Evolutionary conservation across 2,113 vertebrate genomes (phyloP).

Genomic region (Verasper variegatus): DNA sequence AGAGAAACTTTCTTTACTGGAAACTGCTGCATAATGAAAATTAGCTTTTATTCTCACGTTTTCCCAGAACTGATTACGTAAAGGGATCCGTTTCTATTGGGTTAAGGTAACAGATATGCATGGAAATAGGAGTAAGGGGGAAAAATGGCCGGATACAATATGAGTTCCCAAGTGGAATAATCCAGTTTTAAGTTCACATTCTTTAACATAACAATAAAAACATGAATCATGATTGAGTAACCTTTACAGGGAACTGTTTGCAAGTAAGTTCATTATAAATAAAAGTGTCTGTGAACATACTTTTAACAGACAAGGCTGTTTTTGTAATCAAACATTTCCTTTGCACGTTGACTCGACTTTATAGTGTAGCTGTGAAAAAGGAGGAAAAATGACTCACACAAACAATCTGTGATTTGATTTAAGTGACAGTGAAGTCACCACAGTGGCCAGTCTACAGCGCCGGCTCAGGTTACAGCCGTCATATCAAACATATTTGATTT

Average conservation of each 20-base stretch:
- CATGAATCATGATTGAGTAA: no score
- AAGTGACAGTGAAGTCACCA: constrained; percentile 13
- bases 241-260: no score
- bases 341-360: not conserved
- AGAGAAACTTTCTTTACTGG: not conserved
- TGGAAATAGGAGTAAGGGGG: not conserved
- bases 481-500: not conserved
- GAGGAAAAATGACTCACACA: not conserved
- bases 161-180: no score
- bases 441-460: not conserved
- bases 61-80: not conserved
- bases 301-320: not conserved
- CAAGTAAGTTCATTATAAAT: no score
- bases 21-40: constrained; percentile 3
- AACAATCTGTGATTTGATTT: constrained; percentile 7
- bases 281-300: not conserved
- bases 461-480: not conserved
- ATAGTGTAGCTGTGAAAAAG: not conserved
- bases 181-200: no score
- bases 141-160: not conserved
- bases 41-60: not conserved
- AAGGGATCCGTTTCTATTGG: constrained; percentile 16
- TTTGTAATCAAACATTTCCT: not conserved
- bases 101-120: not conserved
- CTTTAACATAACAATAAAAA: no score